Evolutionary conservation across 2,888 invertebrate genomes (phyloP).

Genomic region (Heteromyza rotundicornis): DNA sequence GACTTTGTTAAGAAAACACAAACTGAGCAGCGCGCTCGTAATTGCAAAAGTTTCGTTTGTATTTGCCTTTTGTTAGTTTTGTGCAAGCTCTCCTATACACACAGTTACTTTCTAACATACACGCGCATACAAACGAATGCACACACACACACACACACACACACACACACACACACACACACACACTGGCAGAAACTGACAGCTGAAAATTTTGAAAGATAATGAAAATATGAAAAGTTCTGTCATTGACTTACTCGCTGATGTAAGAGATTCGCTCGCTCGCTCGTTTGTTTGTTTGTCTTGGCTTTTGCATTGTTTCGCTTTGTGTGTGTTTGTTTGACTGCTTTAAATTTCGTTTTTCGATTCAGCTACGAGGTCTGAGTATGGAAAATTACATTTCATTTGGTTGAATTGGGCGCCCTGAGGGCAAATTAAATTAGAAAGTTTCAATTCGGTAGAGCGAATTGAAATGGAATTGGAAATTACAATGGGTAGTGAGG

Average conservation of each 20-base stretch:
- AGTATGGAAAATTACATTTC: constrained; percentile 1
- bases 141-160: no score
- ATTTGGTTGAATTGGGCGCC: background rate
- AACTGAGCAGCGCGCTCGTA: background rate
- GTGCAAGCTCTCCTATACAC: background rate
- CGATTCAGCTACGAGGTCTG: no score
- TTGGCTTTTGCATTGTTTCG: background rate
- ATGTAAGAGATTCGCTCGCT: background rate
- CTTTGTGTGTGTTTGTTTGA: background rate
- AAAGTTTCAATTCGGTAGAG: background rate
- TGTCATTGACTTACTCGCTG: background rate
- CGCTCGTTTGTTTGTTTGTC: background rate
- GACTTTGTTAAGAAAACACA: background rate
- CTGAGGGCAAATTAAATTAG: background rate
- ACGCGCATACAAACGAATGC: background rate
- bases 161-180: background rate
- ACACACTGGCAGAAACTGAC: background rate
- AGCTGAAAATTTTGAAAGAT: background rate
- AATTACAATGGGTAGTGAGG: no score
- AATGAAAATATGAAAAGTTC: constrained; percentile 5
- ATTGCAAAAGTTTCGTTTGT: constrained; percentile 3
- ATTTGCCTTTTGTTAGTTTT: background rate
- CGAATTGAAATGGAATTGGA: background rate
- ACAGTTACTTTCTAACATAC: background rate
- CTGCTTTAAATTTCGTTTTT: background rate